Base-by-base conservation (phyloP, 1,140 invertebrate species). In the Hormaphis cornu region DNA sequence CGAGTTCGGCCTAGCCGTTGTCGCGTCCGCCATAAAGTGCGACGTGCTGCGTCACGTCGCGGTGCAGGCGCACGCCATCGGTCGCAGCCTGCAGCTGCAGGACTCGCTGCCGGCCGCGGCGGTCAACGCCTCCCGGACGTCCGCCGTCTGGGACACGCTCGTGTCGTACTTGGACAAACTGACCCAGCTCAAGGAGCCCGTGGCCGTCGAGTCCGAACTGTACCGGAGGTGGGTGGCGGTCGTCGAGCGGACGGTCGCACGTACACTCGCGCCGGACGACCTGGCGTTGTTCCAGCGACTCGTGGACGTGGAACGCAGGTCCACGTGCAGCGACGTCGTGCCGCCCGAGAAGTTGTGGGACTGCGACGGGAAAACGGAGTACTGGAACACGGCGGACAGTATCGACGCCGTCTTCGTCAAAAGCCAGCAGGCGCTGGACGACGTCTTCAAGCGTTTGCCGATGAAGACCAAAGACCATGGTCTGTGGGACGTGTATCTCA, bases 331-430 rank as follows among this genome's bases (percentile, higher is more conserved):
- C 24, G 7, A 28, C 2, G n/a, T n/a, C n/a, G 5, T 7, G 1
- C 26, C 50, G 26, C 9, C 30, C 5, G 9, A 4, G 30, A 33
- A 33, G 9, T 33, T 9, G 30, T 6, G 30, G 30, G 9, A 33
- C 9, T 33, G 4, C 30, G 30, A 33, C 9, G 5, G 5, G 30
- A 9, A 33, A 33, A 33, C 9, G 4, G 30, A 53, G 18, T 28
- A 18, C 6, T n/a, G 14, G 6, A 0, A n/a, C 0, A 9, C 26
- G 1, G 1, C 24, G 2, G 2, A 3, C 0, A 26, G 7, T 8
- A 0, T n/a, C 16, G 10, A 10, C 7, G 1, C 2, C 1, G 18
- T 30, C 1, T 53, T 53, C n/a, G 1, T 4, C 0, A 12, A 53
- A 1, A 28, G 24, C 24, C 50, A 30, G 14, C 2, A 10, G 0